phyloP scores from a whole-genome alignment of 2,888 invertebrate species.

The Hirtodrosophila histrioides region DNA sequence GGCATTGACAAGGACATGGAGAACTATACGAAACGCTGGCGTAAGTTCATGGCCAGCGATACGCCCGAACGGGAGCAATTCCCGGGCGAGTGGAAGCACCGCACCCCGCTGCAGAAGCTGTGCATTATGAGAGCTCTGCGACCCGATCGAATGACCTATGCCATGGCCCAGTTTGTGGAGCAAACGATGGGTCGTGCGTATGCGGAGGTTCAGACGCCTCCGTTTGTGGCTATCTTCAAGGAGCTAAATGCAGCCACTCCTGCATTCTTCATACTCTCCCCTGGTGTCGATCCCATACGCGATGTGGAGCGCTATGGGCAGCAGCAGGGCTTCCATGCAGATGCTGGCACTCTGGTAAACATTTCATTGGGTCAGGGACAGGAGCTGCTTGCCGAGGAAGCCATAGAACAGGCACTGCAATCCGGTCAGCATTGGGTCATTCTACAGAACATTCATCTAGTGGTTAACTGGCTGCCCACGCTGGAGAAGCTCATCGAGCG shows the following conservation, averaged over 20 bases:
- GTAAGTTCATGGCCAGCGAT: conserved; percentile 95
- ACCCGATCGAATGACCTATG: conserved; percentile 97
- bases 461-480: conserved; percentile 93
- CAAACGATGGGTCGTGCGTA: conserved; percentile 94
- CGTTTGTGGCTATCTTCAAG: conserved; percentile 92
- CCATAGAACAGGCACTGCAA: conserved; percentile 90
- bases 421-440: conserved; percentile 95
- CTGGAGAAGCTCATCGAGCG: conserved; percentile 97
- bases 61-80: conserved; percentile 96
- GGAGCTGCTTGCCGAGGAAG: conserved; percentile 94
- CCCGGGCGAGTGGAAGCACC: conserved; percentile 98
- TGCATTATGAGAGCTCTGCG: conserved; percentile 96
- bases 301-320: conserved; percentile 92
- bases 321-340: conserved; percentile 91
- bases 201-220: conserved; percentile 90
- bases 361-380: conserved; percentile 98
- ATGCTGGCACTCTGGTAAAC: conserved; percentile 93
- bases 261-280: conserved; percentile 96
- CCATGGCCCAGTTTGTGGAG: conserved; percentile 92
- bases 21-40: conserved; percentile 96
- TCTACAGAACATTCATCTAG: conserved; percentile 96
- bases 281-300: conserved; percentile 95
- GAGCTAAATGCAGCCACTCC: conserved; percentile 94
- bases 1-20: conserved; percentile 96
- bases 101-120: conserved; percentile 92